Base-by-base conservation (phyloP, 2,113 vertebrate species). In the Elephantulus edwardii region DNA sequence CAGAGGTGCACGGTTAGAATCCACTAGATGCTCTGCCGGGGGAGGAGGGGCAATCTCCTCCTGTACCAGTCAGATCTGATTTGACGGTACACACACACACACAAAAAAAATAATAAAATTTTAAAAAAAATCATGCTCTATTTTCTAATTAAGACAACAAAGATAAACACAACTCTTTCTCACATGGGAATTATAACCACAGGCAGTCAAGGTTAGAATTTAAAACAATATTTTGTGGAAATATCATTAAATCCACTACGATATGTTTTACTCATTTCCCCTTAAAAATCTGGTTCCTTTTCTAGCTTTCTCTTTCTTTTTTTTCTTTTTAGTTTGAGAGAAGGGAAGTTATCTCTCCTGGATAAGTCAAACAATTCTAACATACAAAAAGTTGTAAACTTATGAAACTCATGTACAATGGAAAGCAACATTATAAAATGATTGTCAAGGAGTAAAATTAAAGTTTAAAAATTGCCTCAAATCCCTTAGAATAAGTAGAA, bases 401-500 rank as follows among this genome's bases (percentile, higher is more conserved):
- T 95, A 64, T 14, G 50, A 94, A 92, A 72, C n/a, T 42, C 85
- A 24, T 28, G 46, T 71, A 79, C 33, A 66, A 48, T 10, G 87
- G 79, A 93, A 91, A 85, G 14, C 44, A 95, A 77, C 13, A 92
- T 46, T 48, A 76, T 46, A 90, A 93, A 94, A 83, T 62, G 66
- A 91, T 16, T 86, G 35, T 9, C 62, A 90, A 84, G 14, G 40
- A 76, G 19, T 86, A 42, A 89, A 80, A 94, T 66, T 89, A 93
- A 87, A 94, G 86, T 33, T 91, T n/a, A n/a, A n/a, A n/a, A n/a
- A n/a, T 44, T 89, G 44, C 24, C 52, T 91, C 66, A 76, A 86
- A 88, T 95, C 95, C 92, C 96, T 96, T 88, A 93, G 64, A 88
- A 68, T 78, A 91, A 90, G 92, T 11, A 94, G 91, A 91, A 94